Evolutionary conservation across 2,888 invertebrate genomes (phyloP).

Genomic region (Drymonia ruficornis): DNA sequence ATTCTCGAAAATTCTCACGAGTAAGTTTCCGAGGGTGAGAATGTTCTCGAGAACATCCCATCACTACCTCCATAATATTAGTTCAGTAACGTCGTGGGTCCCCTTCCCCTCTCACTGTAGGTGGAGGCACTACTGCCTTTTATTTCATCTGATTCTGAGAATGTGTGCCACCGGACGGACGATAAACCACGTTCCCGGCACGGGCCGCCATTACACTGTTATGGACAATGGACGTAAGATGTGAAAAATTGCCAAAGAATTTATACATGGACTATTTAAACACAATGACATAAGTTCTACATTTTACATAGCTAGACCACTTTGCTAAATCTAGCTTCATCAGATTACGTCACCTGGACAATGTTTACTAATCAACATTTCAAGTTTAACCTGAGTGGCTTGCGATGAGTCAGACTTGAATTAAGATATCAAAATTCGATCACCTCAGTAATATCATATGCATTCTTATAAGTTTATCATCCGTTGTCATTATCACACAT

Average conservation of each 20-base stretch:
- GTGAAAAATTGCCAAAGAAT: background rate
- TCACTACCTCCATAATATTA: background rate
- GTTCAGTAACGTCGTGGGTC: background rate
- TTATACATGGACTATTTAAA: too few species aligned
- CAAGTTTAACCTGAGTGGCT: background rate
- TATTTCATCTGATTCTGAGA: background rate
- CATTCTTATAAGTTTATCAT: too few species aligned
- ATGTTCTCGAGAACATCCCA: too few species aligned
- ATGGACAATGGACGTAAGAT: background rate
- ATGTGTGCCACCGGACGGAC: background rate
- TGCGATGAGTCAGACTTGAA: background rate
- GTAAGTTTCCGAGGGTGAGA: too few species aligned
- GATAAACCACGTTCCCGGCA: background rate
- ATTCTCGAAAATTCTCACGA: too few species aligned
- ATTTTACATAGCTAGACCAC: too few species aligned
- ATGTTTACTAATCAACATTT: background rate
- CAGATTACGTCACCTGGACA: background rate
- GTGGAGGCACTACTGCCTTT: slow-evolving; percentile 4
- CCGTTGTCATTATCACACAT: too few species aligned
- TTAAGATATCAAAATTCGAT: background rate
- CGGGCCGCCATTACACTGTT: background rate
- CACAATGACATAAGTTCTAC: too few species aligned
- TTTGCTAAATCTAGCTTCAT: too few species aligned
- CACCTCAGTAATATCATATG: background rate
- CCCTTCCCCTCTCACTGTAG: background rate